phyloP scores from a whole-genome alignment of 2,113 vertebrate species.

The Notechis scutatus region DNA sequence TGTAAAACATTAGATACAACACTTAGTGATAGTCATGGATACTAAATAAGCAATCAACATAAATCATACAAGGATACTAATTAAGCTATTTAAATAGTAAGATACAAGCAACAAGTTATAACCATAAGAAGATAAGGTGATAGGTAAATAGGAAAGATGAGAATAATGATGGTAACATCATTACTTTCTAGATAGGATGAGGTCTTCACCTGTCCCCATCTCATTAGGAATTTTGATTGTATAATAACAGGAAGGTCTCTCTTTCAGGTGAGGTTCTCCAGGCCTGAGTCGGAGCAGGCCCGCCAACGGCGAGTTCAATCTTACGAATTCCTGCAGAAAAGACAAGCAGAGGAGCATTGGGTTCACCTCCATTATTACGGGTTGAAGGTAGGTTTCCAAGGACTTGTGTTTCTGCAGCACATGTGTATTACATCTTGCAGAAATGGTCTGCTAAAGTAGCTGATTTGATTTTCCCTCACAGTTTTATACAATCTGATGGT shows the following conservation, averaged over 20 bases:
- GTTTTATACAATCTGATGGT: neutral
- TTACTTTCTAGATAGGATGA: no score
- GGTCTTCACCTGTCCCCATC: neutral
- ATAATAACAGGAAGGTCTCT: neutral
- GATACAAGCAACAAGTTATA: no score
- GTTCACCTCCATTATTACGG: slow-evolving; percentile 86
- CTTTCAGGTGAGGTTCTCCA: slow-evolving; percentile 88
- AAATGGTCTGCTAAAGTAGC: neutral
- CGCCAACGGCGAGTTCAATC: slow-evolving; percentile 91
- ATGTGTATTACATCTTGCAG: neutral
- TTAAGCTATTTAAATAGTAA: no score
- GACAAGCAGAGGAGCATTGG: slow-evolving; percentile 96
- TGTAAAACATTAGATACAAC: no score
- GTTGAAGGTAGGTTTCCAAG: slow-evolving; percentile 71
- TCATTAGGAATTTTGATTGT: neutral
- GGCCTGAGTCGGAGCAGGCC: slow-evolving; percentile 92
- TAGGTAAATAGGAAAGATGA: no score
- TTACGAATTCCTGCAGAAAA: slow-evolving; percentile 96
- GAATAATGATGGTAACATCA: no score
- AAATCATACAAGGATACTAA: no score
- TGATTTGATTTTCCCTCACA: neutral
- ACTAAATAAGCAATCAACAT: no score
- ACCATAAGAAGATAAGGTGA: no score
- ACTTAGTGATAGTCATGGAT: no score
- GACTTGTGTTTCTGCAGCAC: neutral